Conservation (phyloP, 2,113 vertebrate species). For the Phyllopteryx taeniolatus region DNA sequence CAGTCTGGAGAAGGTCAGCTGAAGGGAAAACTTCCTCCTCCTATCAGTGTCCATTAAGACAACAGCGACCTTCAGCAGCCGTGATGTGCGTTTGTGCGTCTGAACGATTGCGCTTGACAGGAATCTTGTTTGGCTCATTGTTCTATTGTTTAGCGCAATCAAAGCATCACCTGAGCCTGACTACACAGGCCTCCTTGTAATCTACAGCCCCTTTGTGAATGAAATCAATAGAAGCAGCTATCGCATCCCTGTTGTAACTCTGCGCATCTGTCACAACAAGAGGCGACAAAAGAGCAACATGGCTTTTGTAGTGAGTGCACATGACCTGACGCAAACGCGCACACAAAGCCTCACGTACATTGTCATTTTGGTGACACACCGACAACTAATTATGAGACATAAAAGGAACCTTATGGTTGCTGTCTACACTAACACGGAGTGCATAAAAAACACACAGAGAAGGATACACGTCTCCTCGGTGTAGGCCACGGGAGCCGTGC, state of each 20-base stretch:
- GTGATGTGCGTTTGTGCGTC: constrained; percentile 7
- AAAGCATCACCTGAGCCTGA: constrained; percentile 23
- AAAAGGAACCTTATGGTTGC: neutral
- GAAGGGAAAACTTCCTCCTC: constrained; percentile 54
- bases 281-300: constrained; percentile 62
- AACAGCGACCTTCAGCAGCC: constrained; percentile 49
- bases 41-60: constrained; percentile 47
- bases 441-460: constrained; percentile 10
- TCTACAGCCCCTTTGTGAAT: constrained; percentile 54
- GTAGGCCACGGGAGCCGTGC: constrained; percentile 84
- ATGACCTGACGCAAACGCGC: constrained; percentile 28
- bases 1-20: constrained; percentile 61
- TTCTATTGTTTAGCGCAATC: constrained; percentile 55
- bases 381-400: neutral
- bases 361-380: neutral
- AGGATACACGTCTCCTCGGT: constrained; percentile 98
- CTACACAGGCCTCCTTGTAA: constrained; percentile 32
- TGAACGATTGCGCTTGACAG: constrained; percentile 21
- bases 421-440: neutral
- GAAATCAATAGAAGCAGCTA: constrained; percentile 64
- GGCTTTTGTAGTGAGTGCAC: constrained; percentile 35
- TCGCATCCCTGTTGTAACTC: constrained; percentile 57
- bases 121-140: constrained; percentile 39
- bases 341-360: constrained; percentile 1
- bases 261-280: constrained; percentile 60